Percentiles rank a stretch among this genome's conserved stretches.
These are phyloP conservation scores for Nomada fucata DNA, from an alignment of 2,888 invertebrate species.

Conservation along the genomic window DNA sequence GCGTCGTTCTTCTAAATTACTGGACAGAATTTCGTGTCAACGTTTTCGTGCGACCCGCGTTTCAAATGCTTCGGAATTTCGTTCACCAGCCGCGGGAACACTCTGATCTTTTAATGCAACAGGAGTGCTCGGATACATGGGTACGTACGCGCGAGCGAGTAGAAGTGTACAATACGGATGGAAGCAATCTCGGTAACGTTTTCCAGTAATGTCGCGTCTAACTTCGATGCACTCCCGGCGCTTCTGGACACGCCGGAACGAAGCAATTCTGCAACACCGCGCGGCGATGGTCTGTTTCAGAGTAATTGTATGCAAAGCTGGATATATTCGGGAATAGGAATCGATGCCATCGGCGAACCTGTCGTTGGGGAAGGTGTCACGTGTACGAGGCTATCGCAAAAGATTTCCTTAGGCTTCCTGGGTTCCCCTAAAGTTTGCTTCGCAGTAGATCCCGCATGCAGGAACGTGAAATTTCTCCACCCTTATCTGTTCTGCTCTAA, in stretches of 20 bases:
- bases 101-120: slow-evolving; percentile 52
- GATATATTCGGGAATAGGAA: slow-evolving; percentile 28
- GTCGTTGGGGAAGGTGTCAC: slow-evolving; percentile 11
- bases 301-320: neutral
- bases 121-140: slow-evolving; percentile 3
- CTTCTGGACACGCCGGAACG: slow-evolving; percentile 8
- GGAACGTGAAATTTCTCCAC: slow-evolving; percentile 15
- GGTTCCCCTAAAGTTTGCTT: slow-evolving; percentile 37
- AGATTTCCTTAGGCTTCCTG: slow-evolving; percentile 58
- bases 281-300: neutral
- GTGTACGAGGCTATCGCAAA: slow-evolving; percentile 10
- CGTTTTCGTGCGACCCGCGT: slow-evolving; percentile 35
- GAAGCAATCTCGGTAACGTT: slow-evolving; percentile 31
- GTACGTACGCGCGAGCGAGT: neutral
- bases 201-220: slow-evolving; percentile 24
- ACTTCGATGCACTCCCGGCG: slow-evolving; percentile 13
- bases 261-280: neutral
- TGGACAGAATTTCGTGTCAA: neutral
- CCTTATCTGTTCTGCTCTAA: slow-evolving; percentile 34
- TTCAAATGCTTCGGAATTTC: slow-evolving; percentile 40
- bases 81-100: slow-evolving; percentile 35
- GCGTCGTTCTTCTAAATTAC: too few relatives aligned
- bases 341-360: slow-evolving; percentile 14
- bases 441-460: slow-evolving; percentile 16
- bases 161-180: neutral